These are phyloP conservation scores for Mixornis gularis DNA, from an alignment of 2,113 vertebrate genomes.

Conservation along the genomic window DNA sequence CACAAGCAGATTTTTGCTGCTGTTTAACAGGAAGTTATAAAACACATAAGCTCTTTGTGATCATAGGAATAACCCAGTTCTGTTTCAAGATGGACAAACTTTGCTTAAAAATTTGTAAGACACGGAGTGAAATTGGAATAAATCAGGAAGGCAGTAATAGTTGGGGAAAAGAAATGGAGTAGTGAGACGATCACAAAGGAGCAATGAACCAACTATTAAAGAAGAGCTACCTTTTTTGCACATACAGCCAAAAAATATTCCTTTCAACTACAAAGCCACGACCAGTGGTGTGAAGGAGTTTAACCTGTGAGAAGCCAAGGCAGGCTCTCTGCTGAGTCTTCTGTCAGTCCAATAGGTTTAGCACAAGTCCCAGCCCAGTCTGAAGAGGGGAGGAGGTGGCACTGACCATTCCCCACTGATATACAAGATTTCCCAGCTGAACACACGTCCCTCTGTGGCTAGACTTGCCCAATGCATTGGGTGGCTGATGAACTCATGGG, in stretches of 20 bases:
- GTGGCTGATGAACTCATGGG: neutral
- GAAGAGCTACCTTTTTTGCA: neutral
- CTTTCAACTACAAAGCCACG: neutral
- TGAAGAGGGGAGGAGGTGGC: neutral
- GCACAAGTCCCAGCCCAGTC: neutral
- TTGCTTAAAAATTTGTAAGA: neutral
- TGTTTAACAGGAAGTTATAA: neutral
- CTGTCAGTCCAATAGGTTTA: neutral
- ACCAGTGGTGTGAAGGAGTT: neutral
- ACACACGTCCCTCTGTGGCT: rapidly evolving
- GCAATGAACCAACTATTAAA: neutral
- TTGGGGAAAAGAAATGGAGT: neutral
- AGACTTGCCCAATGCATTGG: rapidly evolving
- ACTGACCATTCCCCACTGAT: neutral
- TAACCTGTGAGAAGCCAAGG: neutral
- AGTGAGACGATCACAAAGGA: neutral
- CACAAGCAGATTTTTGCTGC: neutral
- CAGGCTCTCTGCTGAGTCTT: neutral
- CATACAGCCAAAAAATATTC: neutral
- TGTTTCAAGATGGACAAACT: neutral
- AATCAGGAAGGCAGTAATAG: neutral
- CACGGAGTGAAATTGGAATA: neutral
- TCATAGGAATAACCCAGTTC: neutral
- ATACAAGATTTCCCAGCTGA: rapidly evolving
- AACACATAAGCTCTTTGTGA: neutral